These are phyloP conservation scores for Elysia chlorotica DNA, from an alignment of 1,140 invertebrate species.

Conservation along the genomic window DNA sequence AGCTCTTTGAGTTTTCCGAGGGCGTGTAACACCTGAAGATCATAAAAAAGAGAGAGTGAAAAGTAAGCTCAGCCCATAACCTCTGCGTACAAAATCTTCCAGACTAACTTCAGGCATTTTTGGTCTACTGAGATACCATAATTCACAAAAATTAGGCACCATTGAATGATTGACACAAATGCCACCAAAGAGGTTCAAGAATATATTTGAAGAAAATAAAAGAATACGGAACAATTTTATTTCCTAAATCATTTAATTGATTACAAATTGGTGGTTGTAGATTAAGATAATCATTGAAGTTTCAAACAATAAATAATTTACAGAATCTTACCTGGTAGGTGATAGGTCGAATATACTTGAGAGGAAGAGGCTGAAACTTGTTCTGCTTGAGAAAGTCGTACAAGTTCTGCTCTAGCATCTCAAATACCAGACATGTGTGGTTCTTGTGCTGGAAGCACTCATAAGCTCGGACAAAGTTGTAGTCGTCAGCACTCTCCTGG, in stretches of 20 bases:
- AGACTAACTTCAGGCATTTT: too few relatives aligned
- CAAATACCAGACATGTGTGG: slow-evolving; percentile 99
- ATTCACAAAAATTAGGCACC: too few relatives aligned
- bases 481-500: slow-evolving; percentile 98
- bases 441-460: slow-evolving; percentile 99
- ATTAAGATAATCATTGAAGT: too few relatives aligned
- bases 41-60: not conserved
- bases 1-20: slow-evolving; percentile 98
- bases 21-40: slow-evolving; percentile 81
- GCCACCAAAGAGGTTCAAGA: too few relatives aligned
- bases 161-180: too few relatives aligned
- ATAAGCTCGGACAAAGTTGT: slow-evolving; percentile 98
- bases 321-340: slow-evolving; percentile 86
- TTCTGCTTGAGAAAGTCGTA: slow-evolving; percentile 99
- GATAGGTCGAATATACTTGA: slow-evolving; percentile 98
- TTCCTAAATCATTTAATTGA: too few relatives aligned
- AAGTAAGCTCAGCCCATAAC: not conserved
- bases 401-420: slow-evolving; percentile 99
- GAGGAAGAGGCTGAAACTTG: slow-evolving; percentile 96
- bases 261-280: too few relatives aligned
- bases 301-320: too few relatives aligned
- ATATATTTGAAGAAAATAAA: too few relatives aligned
- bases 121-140: too few relatives aligned
- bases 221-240: too few relatives aligned
- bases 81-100: not conserved